Evolutionary conservation across 2,113 vertebrate species (phyloP), one percentile per base, ranked within the genome.

Genomic region (Brachirus orientalis): DNA sequence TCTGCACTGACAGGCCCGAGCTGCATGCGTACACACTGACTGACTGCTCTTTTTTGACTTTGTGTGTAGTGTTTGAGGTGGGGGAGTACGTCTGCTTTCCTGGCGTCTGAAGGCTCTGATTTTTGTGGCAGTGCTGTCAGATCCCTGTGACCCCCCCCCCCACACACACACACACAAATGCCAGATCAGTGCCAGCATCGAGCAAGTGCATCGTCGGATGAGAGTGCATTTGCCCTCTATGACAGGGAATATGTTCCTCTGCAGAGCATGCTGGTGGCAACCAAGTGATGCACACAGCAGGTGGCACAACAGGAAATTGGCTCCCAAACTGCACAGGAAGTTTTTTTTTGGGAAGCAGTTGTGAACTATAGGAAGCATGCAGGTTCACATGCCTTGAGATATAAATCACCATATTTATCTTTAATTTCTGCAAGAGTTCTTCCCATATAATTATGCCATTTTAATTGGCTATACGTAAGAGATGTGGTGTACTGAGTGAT

Each of bases 71-170:
- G 69, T 74, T 74, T 54, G 72, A 53, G 44, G 67, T 7, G 69
- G 76, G 80, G 80, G 71, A 54, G 80, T 46, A 38, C 92, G 92
- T 95, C 93, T 93, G 87, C 94, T 55, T 75, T 75, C 77, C 69
- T 61, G 75, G 61, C 55, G 84, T 94, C 89, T 93, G 94, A 96
- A 90, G 76, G 91, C 89, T 93, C 92, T 95, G 93, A 98, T 98
- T 95, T 92, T 93, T 95, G 93, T 97, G 96, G 95, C 98, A 95
- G 94, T 90, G 89, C 95, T 98, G 98, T 98, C 98, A 97, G 94
- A 94, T 95, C 92, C 93, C 94, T 78, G 92, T 88, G 83, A 72
- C 81, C 65, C 72, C 77, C 78, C 40, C 8, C 10, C 40, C 11
- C 11, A 9, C 11, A 13, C 40, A 40, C 9, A 12, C 38, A 40